Percentiles rank a stretch among this genome's conserved stretches.
These are phyloP conservation scores for Phoxinus dragarum DNA, from an alignment of 2,797 vertebrate species.

Conservation along the genomic window DNA sequence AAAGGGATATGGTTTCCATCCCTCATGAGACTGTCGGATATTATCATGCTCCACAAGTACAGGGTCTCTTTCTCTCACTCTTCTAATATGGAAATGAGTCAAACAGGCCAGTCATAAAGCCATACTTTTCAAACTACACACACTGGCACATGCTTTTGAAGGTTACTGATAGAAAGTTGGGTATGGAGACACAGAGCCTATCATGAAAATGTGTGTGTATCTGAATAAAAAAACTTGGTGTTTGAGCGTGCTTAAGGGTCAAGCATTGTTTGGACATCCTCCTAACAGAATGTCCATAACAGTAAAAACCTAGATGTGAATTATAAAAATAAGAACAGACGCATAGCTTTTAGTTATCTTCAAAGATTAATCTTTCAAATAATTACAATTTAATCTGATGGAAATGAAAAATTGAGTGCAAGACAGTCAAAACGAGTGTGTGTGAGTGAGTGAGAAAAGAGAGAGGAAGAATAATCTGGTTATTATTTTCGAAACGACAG, in stretches of 20 bases:
- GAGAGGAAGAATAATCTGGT: conserved; percentile 32
- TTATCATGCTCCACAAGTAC: conserved; percentile 38
- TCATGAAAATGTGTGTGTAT: conserved; percentile 17
- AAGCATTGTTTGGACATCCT: conserved; percentile 39
- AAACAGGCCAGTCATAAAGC: conserved; percentile 66
- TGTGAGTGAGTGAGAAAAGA: background rate
- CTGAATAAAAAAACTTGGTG: background rate
- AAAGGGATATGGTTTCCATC: conserved; percentile 8
- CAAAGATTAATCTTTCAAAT: conserved; percentile 48
- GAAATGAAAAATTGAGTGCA: conserved; percentile 31
- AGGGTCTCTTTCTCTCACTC: conserved; percentile 33
- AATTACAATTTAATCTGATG: conserved; percentile 50
- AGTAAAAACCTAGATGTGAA: conserved; percentile 46
- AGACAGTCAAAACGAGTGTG: background rate
- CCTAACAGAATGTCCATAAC: conserved; percentile 32
- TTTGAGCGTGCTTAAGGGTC: conserved; percentile 6
- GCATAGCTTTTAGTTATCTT: conserved; percentile 42
- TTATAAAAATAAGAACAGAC: conserved; percentile 42
- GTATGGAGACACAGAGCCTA: background rate
- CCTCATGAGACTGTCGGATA: conserved; percentile 26
- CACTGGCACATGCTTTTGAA: conserved; percentile 40
- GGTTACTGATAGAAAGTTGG: conserved; percentile 42
- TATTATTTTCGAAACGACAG: conserved; percentile 45
- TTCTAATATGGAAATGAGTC: conserved; percentile 71
- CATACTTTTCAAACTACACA: conserved; percentile 38